Percentiles rank a stretch among this genome's conserved stretches.
phyloP scores from a whole-genome alignment of 2,113 vertebrate species.

The Oreotrochilus melanogaster region DNA sequence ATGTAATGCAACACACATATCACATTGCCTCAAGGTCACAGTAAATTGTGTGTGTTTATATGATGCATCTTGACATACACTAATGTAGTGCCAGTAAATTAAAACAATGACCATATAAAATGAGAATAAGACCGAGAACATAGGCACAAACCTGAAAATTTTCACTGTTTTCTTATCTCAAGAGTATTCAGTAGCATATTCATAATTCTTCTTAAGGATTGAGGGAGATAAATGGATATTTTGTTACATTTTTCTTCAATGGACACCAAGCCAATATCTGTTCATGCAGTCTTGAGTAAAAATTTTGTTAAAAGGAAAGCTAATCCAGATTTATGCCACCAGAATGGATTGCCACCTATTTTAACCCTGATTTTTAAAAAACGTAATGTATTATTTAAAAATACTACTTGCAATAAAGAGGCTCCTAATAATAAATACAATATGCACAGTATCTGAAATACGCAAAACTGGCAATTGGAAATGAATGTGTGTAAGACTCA shows the following conservation, averaged over 20 bases:
- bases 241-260: background rate
- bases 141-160: background rate
- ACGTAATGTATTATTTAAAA: background rate
- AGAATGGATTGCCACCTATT: background rate
- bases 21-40: conserved; percentile 58
- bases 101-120: conserved; percentile 33
- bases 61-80: conserved; percentile 36
- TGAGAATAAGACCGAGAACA: background rate
- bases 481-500: background rate
- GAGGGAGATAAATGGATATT: background rate
- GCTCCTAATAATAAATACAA: conserved; percentile 1
- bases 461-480: background rate
- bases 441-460: background rate
- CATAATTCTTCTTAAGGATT: background rate
- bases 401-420: background rate
- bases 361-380: background rate
- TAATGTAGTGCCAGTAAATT: conserved; percentile 54
- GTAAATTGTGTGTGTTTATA: conserved; percentile 27
- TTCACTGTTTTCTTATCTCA: background rate
- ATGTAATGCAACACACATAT: conserved; percentile 46
- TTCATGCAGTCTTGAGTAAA: background rate
- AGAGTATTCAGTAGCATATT: background rate
- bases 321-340: background rate
- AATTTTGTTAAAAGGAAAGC: background rate
- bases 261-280: background rate